phyloP scores from a whole-genome alignment of 2,888 invertebrate species.

The Lottia scabra region DNA sequence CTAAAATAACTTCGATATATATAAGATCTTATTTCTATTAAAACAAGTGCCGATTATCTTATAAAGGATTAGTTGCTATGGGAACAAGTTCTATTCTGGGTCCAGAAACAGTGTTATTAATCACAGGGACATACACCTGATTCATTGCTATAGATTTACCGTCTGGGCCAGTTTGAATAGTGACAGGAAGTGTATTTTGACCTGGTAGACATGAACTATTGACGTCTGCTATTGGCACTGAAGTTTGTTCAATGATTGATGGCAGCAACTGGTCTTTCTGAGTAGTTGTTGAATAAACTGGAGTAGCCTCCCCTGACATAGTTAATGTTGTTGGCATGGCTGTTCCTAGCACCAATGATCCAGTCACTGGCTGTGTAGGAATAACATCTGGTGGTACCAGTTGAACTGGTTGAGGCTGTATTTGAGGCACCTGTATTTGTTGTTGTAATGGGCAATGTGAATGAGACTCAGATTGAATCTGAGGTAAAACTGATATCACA shows the following conservation, averaged over 20 bases:
- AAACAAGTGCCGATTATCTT: neutral
- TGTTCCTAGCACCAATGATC: slow-evolving; percentile 8
- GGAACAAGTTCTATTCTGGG: slow-evolving; percentile 38
- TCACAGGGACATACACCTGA: slow-evolving; percentile 39
- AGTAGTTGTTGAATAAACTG: neutral
- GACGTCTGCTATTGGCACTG: slow-evolving; percentile 18
- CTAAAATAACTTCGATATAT: too few species aligned
- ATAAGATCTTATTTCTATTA: too few species aligned
- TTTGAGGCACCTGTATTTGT: slow-evolving; percentile 4
- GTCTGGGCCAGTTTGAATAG: slow-evolving; percentile 20
- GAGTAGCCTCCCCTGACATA: neutral
- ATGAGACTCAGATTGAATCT: neutral
- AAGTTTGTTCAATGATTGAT: slow-evolving; percentile 22
- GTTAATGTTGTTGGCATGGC: slow-evolving; percentile 10
- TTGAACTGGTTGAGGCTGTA: slow-evolving; percentile 6
- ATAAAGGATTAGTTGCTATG: slow-evolving; percentile 26
- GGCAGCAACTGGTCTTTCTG: neutral
- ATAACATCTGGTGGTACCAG: slow-evolving; percentile 11
- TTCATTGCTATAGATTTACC: slow-evolving; percentile 30
- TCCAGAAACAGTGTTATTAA: slow-evolving; percentile 36
- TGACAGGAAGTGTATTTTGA: slow-evolving; percentile 30
- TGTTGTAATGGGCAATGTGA: neutral
- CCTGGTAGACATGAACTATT: neutral
- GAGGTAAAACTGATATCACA: slow-evolving; percentile 21
- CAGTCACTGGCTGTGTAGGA: slow-evolving; percentile 9